These are phyloP conservation scores for Hydractinia symbiolongicarpus DNA, from an alignment of 30 jellyfish, hydroid and myxozoan genomes.

Conservation along the genomic window DNA sequence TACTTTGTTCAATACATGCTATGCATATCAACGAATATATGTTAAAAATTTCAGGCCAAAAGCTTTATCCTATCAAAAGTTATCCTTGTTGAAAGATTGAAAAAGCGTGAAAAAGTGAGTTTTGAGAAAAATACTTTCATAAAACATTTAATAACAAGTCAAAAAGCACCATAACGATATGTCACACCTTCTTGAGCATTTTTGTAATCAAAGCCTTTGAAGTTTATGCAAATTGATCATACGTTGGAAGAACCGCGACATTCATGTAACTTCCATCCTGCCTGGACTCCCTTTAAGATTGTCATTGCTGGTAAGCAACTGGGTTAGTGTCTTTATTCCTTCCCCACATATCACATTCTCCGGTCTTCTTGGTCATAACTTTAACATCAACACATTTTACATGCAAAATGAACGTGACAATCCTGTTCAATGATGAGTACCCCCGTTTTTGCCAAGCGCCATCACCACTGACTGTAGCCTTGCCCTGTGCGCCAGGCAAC, in stretches of 20 bases:
- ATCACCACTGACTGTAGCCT: slow-evolving; percentile 36
- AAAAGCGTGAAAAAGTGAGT: slow-evolving; percentile 14
- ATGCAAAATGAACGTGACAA: slow-evolving; percentile 37
- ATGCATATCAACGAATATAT: not conserved
- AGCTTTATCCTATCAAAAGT: slow-evolving; percentile 35
- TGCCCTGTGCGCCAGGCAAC: no score
- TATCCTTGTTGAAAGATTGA: slow-evolving; percentile 23
- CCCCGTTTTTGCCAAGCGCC: slow-evolving; percentile 71
- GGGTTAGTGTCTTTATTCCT: slow-evolving; percentile 13
- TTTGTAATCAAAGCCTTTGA: not conserved
- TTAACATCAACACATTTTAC: slow-evolving; percentile 47
- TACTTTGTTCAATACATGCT: slow-evolving; percentile 11
- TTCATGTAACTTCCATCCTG: slow-evolving; percentile 47
- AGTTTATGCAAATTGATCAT: slow-evolving; percentile 18
- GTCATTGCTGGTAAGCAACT: slow-evolving; percentile 1
- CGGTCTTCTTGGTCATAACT: slow-evolving; percentile 37
- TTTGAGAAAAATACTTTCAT: not conserved
- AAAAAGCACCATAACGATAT: not conserved
- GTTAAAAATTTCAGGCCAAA: slow-evolving; percentile 10
- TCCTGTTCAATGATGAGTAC: slow-evolving; percentile 48
- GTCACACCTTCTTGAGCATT: not conserved
- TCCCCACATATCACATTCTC: slow-evolving; percentile 38
- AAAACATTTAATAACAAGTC: not conserved
- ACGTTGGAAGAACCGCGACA: slow-evolving; percentile 27
- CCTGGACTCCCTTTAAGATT: slow-evolving; percentile 33